Conservation (phyloP, 23 tunicate species). For the Trididemnum clinides region DNA sequence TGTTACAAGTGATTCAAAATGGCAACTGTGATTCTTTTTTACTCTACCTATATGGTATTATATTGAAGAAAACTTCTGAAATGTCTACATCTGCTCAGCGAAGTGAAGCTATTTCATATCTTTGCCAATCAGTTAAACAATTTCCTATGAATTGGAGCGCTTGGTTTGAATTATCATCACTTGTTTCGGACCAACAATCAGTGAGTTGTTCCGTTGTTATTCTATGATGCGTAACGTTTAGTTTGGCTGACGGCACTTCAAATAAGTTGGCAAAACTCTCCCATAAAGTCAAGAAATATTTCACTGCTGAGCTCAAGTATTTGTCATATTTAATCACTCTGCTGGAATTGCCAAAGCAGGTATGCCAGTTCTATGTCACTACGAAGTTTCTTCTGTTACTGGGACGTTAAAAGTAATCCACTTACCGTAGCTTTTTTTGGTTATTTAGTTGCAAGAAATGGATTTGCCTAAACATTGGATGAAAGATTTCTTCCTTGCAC, state of each 20-base stretch:
- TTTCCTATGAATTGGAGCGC: conserved; percentile 91
- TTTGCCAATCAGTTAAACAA: conserved; percentile 49
- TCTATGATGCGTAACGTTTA: no score
- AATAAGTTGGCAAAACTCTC: no score
- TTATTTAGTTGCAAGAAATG: conserved; percentile 47
- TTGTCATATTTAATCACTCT: no score
- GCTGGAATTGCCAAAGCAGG: no score
- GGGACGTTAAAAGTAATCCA: no score
- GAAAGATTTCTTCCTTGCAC: conserved; percentile 84
- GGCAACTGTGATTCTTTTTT: conserved; percentile 54
- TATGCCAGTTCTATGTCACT: no score
- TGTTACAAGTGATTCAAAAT: conserved; percentile 44
- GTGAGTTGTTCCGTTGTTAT: no score
- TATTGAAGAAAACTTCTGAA: conserved; percentile 77
- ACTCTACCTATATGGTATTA: conserved; percentile 64
- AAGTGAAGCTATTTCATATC: conserved; percentile 44
- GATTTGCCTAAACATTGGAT: conserved; percentile 88
- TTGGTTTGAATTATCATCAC: conserved; percentile 76
- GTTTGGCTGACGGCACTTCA: no score
- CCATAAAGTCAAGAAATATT: no score
- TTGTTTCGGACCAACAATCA: conserved; percentile 59
- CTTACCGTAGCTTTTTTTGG: no score
- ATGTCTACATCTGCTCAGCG: conserved; percentile 53
- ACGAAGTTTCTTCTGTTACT: no score
- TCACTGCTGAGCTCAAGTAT: no score